Percentiles rank a stretch among this genome's conserved stretches.
phyloP scores from a whole-genome alignment of 2,888 invertebrate genomes.

The Antitype chi region DNA sequence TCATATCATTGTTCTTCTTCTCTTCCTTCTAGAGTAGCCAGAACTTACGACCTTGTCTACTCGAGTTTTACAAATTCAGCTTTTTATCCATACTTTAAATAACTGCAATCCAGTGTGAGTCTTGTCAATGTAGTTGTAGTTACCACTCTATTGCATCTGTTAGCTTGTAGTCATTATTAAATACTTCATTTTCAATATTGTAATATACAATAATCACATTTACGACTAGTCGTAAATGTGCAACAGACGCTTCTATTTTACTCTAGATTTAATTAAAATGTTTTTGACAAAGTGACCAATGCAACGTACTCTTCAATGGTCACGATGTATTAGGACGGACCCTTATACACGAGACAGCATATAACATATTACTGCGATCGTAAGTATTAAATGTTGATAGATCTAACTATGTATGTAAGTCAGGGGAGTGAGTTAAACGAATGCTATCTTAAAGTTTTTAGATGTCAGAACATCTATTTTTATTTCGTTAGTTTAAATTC shows the following conservation, averaged over 20 bases:
- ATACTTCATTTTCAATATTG: constrained; percentile 36
- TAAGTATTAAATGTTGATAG: constrained; percentile 57
- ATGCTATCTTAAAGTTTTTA: constrained; percentile 23
- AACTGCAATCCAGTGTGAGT: constrained; percentile 65
- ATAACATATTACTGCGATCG: constrained; percentile 34
- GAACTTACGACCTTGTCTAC: constrained; percentile 70
- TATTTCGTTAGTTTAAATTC: constrained; percentile 58
- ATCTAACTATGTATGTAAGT: constrained; percentile 62
- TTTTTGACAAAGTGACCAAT: constrained; percentile 12
- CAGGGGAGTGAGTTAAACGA: constrained; percentile 47
- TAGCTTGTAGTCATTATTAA: constrained; percentile 46
- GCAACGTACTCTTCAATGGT: constrained; percentile 4
- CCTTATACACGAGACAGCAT: constrained; percentile 36
- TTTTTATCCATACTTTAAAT: constrained; percentile 52
- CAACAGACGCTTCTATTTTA: constrained; percentile 1
- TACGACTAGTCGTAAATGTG: constrained; percentile 29
- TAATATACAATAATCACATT: constrained; percentile 35
- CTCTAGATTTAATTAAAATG: constrained; percentile 11
- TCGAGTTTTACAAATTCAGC: constrained; percentile 41
- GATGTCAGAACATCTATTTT: constrained; percentile 44
- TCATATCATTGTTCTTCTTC: constrained; percentile 74
- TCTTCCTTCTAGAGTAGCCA: constrained; percentile 79
- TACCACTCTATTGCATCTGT: constrained; percentile 59
- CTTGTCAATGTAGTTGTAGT: constrained; percentile 67
- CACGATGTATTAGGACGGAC: constrained; percentile 28